Percentiles rank a stretch among this genome's conserved stretches.
Evolutionary conservation across 2,888 invertebrate species (phyloP).

Genomic region (Orchestes rusci): DNA sequence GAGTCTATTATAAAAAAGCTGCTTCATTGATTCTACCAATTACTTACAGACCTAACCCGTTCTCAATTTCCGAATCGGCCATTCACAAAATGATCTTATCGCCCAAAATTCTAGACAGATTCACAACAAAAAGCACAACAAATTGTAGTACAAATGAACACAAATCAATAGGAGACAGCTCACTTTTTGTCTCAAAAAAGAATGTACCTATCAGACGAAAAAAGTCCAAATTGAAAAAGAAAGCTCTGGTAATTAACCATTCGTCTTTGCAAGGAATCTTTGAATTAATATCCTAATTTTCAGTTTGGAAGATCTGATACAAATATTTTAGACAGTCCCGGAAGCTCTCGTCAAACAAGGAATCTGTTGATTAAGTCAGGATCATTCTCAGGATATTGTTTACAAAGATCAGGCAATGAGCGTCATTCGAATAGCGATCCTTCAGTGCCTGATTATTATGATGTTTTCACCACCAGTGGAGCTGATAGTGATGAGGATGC

Average conservation of each 20-base stretch:
- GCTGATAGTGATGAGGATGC: conserved; percentile 62
- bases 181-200: conserved; percentile 46
- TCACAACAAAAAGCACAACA: conserved; percentile 34
- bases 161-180: conserved; percentile 46
- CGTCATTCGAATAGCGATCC: conserved; percentile 57
- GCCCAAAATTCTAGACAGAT: conserved; percentile 37
- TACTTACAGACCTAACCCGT: conserved; percentile 42
- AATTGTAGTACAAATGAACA: conserved; percentile 37
- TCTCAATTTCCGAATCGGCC: conserved; percentile 86
- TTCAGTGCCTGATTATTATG: conserved; percentile 44
- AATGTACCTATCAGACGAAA: conserved; percentile 38
- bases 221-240: conserved; percentile 37
- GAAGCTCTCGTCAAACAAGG: conserved; percentile 23
- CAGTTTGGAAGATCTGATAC: conserved; percentile 35
- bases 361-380: conserved; percentile 59
- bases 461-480: conserved; percentile 56
- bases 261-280: no score
- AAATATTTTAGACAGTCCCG: conserved; percentile 27
- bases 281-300: conserved; percentile 7
- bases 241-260: conserved; percentile 28
- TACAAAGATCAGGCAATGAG: conserved; percentile 37
- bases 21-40: no score
- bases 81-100: conserved; percentile 59
- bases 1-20: no score
- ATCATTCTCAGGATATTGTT: conserved; percentile 59